phyloP scores from a whole-genome alignment of 1,140 invertebrate species.

The Parasteatoda tepidariorum region DNA sequence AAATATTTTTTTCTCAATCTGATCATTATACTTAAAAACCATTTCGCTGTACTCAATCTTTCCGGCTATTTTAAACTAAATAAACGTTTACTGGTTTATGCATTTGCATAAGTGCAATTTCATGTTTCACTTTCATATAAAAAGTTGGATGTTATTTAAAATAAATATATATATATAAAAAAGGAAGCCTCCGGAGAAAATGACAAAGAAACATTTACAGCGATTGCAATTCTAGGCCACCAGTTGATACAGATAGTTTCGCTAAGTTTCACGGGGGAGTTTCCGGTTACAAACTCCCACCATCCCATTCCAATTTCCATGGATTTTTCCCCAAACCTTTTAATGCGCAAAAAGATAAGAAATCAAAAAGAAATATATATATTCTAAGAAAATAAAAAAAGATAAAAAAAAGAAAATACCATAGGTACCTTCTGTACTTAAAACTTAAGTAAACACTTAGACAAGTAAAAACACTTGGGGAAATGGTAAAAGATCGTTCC shows the following conservation, averaged over 20 bases:
- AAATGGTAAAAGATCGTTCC: conserved; percentile 45
- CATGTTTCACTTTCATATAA: conserved; percentile 30
- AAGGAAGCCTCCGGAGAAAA: background rate
- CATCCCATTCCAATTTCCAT: conserved; percentile 14
- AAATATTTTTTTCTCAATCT: too few species aligned
- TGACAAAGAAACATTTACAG: background rate
- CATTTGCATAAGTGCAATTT: conserved; percentile 56
- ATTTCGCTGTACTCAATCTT: too few species aligned
- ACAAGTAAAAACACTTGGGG: conserved; percentile 59
- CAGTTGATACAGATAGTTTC: background rate
- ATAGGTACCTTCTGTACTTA: conserved; percentile 17
- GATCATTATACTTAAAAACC: too few species aligned
- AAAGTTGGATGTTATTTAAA: background rate
- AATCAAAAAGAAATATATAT: background rate
- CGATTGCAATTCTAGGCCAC: conserved; percentile 28
- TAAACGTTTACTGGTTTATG: background rate
- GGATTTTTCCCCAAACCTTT: background rate
- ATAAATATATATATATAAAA: background rate
- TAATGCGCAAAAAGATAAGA: background rate
- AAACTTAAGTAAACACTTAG: conserved; percentile 61
- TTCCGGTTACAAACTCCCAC: background rate
- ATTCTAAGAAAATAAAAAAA: background rate
- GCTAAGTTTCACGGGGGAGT: background rate
- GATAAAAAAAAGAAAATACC: background rate
- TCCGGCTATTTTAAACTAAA: too few species aligned